Evolutionary conservation across 2,888 invertebrate genomes (phyloP), one percentile per base, ranked within the genome.

Genomic region (Hemicrepidius hirtus): DNA sequence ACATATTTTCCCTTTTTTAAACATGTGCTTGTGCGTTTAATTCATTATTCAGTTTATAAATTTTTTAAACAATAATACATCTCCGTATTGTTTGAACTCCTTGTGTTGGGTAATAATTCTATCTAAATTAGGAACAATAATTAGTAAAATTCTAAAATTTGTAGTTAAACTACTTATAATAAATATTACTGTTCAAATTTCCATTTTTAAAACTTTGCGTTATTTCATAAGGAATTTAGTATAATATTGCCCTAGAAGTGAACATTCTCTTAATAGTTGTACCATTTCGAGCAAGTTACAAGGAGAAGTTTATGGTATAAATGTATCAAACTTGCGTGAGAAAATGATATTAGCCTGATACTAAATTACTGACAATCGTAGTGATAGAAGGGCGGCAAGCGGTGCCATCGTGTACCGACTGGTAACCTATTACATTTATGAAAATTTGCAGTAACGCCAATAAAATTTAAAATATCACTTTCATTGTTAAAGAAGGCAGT

Each of bases 371-470:
- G 70, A 76, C 71, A 72, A 68, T 46, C 46, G 68, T 21, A 69
- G 35, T 68, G 68, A 65, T 73, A 57, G 18, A 68, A 69, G 76
- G 68, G 69, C 59, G 74, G 71, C 67, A 73, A 75, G 69, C 68
- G 67, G 79, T 78, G 74, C 78, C 78, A 78, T 76, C 78, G 70
- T 60, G 75, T 73, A 67, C 79, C 73, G 44, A 50, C 12, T n/a
- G 13, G 57, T n/a, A 24, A 50, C n/a, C 24, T 16, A 12, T 24
- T 20, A 50, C 18, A 50, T 37, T 59, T 37, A 37, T 37, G 37
- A 44, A 62, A 62, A 13, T 62, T 62, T 24, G 24, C 24, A n/a
- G 21, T n/a, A 24, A 9, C 32, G 9, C 32, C 5, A 32, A 7
- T 24, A 3, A 24, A n/a, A n/a, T n/a, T n/a, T n/a, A n/a, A 28